Percentiles rank a stretch among this genome's conserved stretches.
Evolutionary conservation across 2,888 invertebrate species (phyloP).

Genomic region (Lasioglossum figueresi): DNA sequence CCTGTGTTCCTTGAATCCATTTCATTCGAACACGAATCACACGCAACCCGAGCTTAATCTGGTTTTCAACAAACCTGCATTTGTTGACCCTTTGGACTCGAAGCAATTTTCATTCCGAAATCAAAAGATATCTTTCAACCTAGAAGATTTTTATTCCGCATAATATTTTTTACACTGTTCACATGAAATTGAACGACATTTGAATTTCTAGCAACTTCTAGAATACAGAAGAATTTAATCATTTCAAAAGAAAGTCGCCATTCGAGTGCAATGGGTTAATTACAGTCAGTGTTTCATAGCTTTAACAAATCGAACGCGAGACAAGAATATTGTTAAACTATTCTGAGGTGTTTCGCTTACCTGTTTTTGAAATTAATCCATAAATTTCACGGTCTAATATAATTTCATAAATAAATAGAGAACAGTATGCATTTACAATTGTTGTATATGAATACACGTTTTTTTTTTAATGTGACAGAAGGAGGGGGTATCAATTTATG

Average conservation of each 20-base stretch:
- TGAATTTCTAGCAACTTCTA: too few relatives aligned
- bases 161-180: too few relatives aligned
- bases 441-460: background rate
- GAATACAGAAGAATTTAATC: too few relatives aligned
- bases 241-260: too few relatives aligned
- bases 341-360: background rate
- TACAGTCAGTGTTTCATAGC: background rate
- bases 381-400: background rate
- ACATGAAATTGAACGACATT: too few relatives aligned
- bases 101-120: too few relatives aligned
- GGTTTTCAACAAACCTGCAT: background rate
- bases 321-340: background rate
- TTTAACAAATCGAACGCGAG: background rate
- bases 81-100: background rate
- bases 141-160: too few relatives aligned
- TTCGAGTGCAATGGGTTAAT: background rate
- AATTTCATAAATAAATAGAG: background rate
- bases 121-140: too few relatives aligned
- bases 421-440: background rate
- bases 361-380: background rate
- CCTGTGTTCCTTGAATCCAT: conserved; percentile 46
- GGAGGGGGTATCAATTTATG: background rate
- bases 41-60: background rate
- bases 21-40: conserved; percentile 4
- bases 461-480: background rate